These are phyloP conservation scores for Eugnorisma glareosa DNA, from an alignment of 2,888 invertebrate genomes.

Conservation along the genomic window DNA sequence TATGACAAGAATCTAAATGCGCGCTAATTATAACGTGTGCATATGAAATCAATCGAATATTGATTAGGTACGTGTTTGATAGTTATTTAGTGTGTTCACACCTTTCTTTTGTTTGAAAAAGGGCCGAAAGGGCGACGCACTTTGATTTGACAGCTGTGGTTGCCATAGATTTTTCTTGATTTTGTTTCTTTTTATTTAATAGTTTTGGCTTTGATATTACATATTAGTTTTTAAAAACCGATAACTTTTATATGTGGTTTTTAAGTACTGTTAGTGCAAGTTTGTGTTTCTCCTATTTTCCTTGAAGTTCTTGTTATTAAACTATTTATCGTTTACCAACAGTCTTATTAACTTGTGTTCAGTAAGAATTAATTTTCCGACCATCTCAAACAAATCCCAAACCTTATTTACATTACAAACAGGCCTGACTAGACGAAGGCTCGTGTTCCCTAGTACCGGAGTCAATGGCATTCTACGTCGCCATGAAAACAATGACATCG, in stretches of 20 bases:
- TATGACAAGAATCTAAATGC: slow-evolving; percentile 54
- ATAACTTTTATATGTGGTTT: neutral
- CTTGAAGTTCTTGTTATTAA: neutral
- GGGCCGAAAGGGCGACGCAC: slow-evolving; percentile 42
- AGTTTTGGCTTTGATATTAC: neutral
- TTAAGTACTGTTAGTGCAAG: neutral
- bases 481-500: slow-evolving; percentile 61
- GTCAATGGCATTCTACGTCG: slow-evolving; percentile 56
- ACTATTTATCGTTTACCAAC: neutral
- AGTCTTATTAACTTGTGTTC: neutral
- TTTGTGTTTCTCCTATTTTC: neutral
- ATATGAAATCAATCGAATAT: slow-evolving; percentile 60
- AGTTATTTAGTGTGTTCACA: slow-evolving; percentile 33
- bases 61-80: slow-evolving; percentile 57
- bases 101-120: slow-evolving; percentile 34
- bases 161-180: neutral
- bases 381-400: neutral
- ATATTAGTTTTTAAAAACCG: neutral
- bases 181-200: neutral
- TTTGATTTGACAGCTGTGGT: slow-evolving; percentile 28
- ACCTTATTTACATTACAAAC: slow-evolving; percentile 43
- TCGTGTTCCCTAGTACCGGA: slow-evolving; percentile 20
- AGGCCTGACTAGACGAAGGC: slow-evolving; percentile 27
- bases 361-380: neutral
- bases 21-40: slow-evolving; percentile 57